Conservation (phyloP, 2,888 invertebrate species). For the Scaeva pyrastri region DNA sequence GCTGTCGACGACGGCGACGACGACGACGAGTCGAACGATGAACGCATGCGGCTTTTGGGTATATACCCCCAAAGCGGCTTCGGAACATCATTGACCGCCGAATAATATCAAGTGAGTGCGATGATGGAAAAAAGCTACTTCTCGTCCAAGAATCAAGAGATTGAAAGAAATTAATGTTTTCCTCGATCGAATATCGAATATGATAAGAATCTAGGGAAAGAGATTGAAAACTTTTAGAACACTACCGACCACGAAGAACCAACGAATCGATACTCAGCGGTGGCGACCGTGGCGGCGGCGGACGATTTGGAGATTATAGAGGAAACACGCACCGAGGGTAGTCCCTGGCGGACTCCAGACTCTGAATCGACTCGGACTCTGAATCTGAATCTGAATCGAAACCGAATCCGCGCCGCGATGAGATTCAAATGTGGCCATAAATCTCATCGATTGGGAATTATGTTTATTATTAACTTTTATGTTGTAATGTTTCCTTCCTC, state of each 20-base stretch:
- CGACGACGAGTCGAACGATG: not conserved
- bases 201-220: constrained; percentile 74
- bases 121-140: constrained; percentile 62
- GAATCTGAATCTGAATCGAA: no score
- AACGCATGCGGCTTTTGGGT: constrained; percentile 22
- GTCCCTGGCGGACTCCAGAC: not conserved
- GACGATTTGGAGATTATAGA: not conserved
- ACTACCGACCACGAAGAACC: constrained; percentile 56
- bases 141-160: constrained; percentile 21
- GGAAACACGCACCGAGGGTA: constrained; percentile 67
- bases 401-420: constrained; percentile 39
- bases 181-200: constrained; percentile 67
- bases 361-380: no score
- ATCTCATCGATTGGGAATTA: constrained; percentile 75
- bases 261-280: not conserved
- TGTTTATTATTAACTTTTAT: constrained; percentile 76
- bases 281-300: not conserved
- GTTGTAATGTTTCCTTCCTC: constrained; percentile 73
- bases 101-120: constrained; percentile 58
- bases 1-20: not conserved
- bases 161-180: constrained; percentile 74
- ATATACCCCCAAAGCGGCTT: constrained; percentile 9
- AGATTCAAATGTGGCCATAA: constrained; percentile 74
- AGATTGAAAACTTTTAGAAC: constrained; percentile 75
- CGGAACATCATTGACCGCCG: constrained; percentile 67